Conservation (phyloP, 2,888 invertebrate genomes). For the Tyria jacobaeae region DNA sequence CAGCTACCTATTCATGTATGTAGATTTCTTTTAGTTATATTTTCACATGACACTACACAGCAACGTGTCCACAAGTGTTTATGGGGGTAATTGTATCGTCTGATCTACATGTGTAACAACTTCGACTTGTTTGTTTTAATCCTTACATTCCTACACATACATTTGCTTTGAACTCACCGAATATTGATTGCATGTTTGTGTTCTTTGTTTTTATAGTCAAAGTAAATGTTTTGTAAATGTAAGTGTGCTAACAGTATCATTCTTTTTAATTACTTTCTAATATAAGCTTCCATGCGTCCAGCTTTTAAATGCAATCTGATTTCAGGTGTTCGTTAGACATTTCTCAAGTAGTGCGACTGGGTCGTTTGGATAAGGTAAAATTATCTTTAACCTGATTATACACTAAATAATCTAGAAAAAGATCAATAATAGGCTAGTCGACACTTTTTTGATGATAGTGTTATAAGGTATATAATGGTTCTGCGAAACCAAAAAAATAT, state of each 20-base stretch:
- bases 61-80: neutral
- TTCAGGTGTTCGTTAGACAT: constrained; percentile 80
- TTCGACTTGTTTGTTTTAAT: neutral
- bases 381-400: neutral
- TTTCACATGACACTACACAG: neutral
- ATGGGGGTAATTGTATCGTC: constrained; percentile 10
- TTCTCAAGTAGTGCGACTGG: constrained; percentile 79
- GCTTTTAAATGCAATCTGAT: constrained; percentile 26
- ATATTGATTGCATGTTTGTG: constrained; percentile 35
- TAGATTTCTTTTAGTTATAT: neutral
- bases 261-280: constrained; percentile 8
- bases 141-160: constrained; percentile 10
- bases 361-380: constrained; percentile 78
- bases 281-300: neutral
- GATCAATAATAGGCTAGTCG: too few relatives aligned
- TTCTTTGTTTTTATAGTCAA: too few relatives aligned
- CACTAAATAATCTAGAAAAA: neutral
- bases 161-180: constrained; percentile 34
- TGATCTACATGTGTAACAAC: constrained; percentile 17
- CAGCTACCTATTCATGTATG: neutral
- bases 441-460: too few relatives aligned
- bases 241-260: constrained; percentile 27
- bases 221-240: constrained; percentile 8
- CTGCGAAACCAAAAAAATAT: too few relatives aligned
- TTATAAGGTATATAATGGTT: too few relatives aligned